phyloP scores from a whole-genome alignment of 1,140 invertebrate genomes.

The Macrobrachium rosenbergii region DNA sequence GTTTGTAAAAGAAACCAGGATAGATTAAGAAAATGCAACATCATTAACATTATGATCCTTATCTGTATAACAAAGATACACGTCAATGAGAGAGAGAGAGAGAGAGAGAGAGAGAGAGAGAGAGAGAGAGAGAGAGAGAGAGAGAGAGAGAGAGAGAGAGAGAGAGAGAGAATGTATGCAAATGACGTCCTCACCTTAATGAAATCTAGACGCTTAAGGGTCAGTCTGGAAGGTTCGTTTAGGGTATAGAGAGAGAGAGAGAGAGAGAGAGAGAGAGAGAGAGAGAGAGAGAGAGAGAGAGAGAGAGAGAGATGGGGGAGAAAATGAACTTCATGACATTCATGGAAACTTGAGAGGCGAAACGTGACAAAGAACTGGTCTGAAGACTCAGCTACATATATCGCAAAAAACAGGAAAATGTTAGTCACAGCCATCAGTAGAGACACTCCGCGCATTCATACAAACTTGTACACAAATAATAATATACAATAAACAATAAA shows the following conservation, averaged over 20 bases:
- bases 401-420: not conserved
- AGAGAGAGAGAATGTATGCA: not conserved
- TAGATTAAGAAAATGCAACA: no score
- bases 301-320: not conserved
- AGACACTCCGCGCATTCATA: no score
- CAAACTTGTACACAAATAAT: not conserved
- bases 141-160: no score
- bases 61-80: no score
- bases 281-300: not conserved
- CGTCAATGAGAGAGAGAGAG: no score
- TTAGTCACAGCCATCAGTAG: not conserved
- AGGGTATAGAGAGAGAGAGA: not conserved
- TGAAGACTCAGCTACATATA: not conserved
- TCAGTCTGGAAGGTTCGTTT: no score
- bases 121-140: not conserved
- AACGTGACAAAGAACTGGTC: not conserved
- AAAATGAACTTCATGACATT: not conserved
- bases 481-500: no score
- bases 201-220: no score
- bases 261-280: conserved; percentile 10
- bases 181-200: no score
- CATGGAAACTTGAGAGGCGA: not conserved
- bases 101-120: no score
- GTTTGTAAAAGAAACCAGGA: no score
- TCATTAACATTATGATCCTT: no score